Base-by-base conservation (phyloP, 2,888 invertebrate species). In the Tenthredo livida region DNA sequence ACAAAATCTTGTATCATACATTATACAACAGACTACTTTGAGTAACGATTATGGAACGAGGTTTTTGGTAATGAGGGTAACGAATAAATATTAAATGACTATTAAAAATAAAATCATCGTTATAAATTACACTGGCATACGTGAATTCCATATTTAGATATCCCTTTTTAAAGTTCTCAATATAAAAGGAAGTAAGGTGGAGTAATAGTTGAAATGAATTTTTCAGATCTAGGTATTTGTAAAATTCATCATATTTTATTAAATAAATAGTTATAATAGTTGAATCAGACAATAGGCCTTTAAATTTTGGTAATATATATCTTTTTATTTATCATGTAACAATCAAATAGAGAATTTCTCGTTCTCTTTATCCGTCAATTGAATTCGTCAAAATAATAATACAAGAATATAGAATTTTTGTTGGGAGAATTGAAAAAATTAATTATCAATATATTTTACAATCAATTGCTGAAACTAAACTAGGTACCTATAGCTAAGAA, bases 21-120 rank as follows among this genome's bases (percentile, higher is more conserved):
- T 80, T 50, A 80, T 50, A 61, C 37, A 77, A 61, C 37, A 77
- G 29, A 50, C 21, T 61, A 61, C 2, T 61, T 58, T 61, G 25
- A 50, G 29, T 54, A 77, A 33, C 12, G 17, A 33, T 33, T 47
- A n/a, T 73, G 61, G 83, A 83, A 83, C 21, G 67, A 67, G 70
- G 83, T 83, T 83, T 83, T 83, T 83, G 83, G 70, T 83, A 83
- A 67, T 43, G 67, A 67, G 83, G 83, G 70, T 83, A 58, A 67
- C 9, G 83, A 65, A 70, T 70, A 40, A 67, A 65, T 67, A 67
- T 47, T 83, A 67, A 80, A 40, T 80, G 80, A 80, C 65, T 25
- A 58, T 43, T 61, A 21, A 61, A 80, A 80, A 80, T 83, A 83
- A 83, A 83, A 67, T 83, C 25, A 67, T 33, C 70, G 70, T 47